Conservation (phyloP, 2,113 vertebrate species). For the Hypomesus transpacificus region DNA sequence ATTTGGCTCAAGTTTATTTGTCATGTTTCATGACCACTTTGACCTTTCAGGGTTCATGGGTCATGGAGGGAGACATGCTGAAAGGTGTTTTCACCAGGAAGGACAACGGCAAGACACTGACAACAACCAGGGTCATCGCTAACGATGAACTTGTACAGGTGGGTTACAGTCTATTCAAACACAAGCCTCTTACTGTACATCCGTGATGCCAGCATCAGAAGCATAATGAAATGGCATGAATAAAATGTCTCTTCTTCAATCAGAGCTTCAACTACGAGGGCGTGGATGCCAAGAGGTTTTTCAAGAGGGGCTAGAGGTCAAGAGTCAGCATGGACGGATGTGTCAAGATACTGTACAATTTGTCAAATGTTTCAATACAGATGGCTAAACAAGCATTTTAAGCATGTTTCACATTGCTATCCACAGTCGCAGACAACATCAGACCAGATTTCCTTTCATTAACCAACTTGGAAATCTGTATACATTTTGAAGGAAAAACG, state of each 20-base stretch:
- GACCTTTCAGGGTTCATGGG: conserved; percentile 80
- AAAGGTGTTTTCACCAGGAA: conserved; percentile 79
- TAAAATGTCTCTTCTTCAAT: conserved; percentile 5
- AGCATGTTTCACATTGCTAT: neutral
- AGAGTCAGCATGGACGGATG: neutral
- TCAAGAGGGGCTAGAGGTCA: conserved; percentile 76
- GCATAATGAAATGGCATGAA: too few relatives aligned
- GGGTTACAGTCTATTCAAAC: conserved; percentile 26
- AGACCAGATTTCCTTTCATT: conserved; percentile 6
- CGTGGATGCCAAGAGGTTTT: conserved; percentile 86
- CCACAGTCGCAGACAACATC: conserved; percentile 9
- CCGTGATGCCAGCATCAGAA: too few relatives aligned
- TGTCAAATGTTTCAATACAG: neutral
- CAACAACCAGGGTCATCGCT: conserved; percentile 70
- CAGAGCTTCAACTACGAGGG: conserved; percentile 89
- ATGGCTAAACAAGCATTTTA: neutral
- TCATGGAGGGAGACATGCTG: conserved; percentile 72
- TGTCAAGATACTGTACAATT: neutral
- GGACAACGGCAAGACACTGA: conserved; percentile 85
- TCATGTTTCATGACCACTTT: neutral
- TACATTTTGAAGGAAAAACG: neutral
- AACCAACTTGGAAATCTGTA: neutral
- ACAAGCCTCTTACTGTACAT: neutral
- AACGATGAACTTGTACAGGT: conserved; percentile 86
- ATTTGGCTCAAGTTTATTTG: too few relatives aligned